Evolutionary conservation across 2,797 vertebrate genomes (phyloP).

Genomic region (Anguilla obscura): DNA sequence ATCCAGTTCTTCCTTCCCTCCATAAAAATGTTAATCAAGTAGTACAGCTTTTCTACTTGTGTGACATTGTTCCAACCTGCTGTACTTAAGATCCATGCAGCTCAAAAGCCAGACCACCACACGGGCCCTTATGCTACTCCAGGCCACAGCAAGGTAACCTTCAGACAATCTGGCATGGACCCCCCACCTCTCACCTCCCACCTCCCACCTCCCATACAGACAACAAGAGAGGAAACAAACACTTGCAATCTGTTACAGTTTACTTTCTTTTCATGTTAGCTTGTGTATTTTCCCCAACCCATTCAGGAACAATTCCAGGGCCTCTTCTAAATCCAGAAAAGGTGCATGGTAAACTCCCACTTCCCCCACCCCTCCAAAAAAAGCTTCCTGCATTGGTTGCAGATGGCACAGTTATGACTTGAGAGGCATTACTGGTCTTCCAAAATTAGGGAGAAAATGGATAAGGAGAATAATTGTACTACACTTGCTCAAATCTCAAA

Average conservation of each 20-base stretch:
- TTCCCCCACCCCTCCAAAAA: not conserved
- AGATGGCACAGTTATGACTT: not conserved
- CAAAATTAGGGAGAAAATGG: not conserved
- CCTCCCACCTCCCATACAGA: not conserved
- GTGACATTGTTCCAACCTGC: not conserved
- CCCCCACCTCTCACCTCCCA: no score
- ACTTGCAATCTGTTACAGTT: not conserved
- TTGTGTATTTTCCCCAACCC: not conserved
- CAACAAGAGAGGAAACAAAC: not conserved
- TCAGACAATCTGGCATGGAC: not conserved
- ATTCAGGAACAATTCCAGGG: not conserved
- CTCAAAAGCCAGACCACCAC: not conserved
- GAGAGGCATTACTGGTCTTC: not conserved
- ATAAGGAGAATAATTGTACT: not conserved
- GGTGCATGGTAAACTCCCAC: not conserved
- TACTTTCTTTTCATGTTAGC: not conserved
- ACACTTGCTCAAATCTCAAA: not conserved
- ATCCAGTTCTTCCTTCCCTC: conserved; percentile 13
- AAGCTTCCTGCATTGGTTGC: not conserved
- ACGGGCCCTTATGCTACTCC: conserved; percentile 26
- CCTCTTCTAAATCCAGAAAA: not conserved
- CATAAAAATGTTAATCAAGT: not conserved
- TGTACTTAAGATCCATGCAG: not conserved
- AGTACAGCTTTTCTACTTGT: not conserved
- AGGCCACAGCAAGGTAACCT: not conserved